Percentiles rank a stretch among this genome's conserved stretches.
These are phyloP conservation scores for Spodoptera frugiperda DNA, from an alignment of 1,140 invertebrate species.

Conservation along the genomic window DNA sequence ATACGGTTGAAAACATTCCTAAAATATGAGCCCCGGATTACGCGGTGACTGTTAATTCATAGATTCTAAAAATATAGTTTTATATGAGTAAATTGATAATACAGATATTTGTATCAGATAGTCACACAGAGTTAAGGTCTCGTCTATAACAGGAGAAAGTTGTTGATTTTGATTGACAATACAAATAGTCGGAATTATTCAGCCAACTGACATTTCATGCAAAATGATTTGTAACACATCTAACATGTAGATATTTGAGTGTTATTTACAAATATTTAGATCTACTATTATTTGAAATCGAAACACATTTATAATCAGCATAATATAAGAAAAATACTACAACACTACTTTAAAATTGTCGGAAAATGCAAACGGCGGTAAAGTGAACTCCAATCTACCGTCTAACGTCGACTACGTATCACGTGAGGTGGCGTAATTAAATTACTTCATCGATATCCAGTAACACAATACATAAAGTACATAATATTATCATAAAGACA, in stretches of 20 bases:
- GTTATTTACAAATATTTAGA: conserved; percentile 38
- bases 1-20: conserved; percentile 18
- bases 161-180: background rate
- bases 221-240: conserved; percentile 18
- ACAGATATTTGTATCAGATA: too few species aligned
- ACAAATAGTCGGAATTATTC: conserved; percentile 9
- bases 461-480: background rate
- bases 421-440: background rate
- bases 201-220: conserved; percentile 1
- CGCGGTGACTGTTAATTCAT: background rate
- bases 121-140: background rate
- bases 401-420: background rate
- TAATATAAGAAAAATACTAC: conserved; percentile 18
- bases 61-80: background rate
- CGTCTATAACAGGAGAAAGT: background rate
- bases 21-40: background rate
- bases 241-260: conserved; percentile 12
- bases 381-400: background rate
- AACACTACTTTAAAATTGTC: conserved; percentile 17
- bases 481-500: conserved; percentile 22
- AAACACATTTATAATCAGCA: conserved; percentile 25
- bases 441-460: conserved; percentile 5
- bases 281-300: conserved; percentile 23
- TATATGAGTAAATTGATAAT: background rate
- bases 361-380: conserved; percentile 1